Evolutionary conservation across 2,888 invertebrate species (phyloP).

Genomic region (Macrophya alboannulata): DNA sequence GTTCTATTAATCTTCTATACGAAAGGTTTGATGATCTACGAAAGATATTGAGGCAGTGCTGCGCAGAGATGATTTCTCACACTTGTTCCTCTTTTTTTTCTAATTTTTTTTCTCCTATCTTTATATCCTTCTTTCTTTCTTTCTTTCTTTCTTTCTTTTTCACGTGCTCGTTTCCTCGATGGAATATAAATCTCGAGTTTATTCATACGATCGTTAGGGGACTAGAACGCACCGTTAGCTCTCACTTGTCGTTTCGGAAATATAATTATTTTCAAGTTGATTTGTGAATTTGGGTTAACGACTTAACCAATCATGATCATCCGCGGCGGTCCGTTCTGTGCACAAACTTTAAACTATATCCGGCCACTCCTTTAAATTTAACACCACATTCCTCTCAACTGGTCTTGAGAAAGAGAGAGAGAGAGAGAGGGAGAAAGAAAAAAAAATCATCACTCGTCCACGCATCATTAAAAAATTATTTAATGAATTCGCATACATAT

Average conservation of each 20-base stretch:
- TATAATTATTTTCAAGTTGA: constrained; percentile 54
- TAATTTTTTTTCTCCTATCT: neutral
- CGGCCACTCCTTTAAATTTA: constrained; percentile 47
- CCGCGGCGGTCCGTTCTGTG: constrained; percentile 22
- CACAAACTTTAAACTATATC: constrained; percentile 43
- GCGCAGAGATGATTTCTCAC: constrained; percentile 20
- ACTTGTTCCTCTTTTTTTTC: neutral
- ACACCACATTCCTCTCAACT: constrained; percentile 45
- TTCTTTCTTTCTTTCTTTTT: neutral
- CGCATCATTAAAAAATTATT: neutral
- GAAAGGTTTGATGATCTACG: constrained; percentile 29
- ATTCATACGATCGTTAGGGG: constrained; percentile 39
- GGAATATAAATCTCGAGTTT: constrained; percentile 51
- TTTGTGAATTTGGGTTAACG: constrained; percentile 55
- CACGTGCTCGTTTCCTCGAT: constrained; percentile 39
- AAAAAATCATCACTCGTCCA: neutral
- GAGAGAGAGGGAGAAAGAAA: too few relatives aligned
- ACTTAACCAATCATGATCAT: constrained; percentile 46
- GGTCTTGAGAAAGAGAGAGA: neutral
- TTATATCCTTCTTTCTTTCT: neutral
- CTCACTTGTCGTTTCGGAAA: constrained; percentile 54
- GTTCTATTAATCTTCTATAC: constrained; percentile 43
- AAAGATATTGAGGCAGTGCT: constrained; percentile 1
- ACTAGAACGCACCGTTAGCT: constrained; percentile 48
- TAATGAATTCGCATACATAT: neutral